Base-by-base conservation (phyloP, 2,888 invertebrate species). In the Agriopis marginaria region DNA sequence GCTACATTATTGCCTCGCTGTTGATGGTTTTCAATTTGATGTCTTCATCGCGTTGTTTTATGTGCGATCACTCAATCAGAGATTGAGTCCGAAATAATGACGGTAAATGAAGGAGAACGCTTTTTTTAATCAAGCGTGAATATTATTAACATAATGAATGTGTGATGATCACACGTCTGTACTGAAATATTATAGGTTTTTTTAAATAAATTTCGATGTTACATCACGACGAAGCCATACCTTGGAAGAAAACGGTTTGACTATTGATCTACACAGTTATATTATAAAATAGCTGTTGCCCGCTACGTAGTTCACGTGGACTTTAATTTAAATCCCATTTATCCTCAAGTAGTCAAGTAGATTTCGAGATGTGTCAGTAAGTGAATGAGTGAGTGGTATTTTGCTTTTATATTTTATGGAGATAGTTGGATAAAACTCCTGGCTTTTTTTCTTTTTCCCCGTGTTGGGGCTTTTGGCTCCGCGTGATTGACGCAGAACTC, bases 11-110 rank as follows among this genome's bases (percentile, higher is more conserved):
- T 86, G 86, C 80, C 66, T 77, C 81, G 86, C 85, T 82, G 86
- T 79, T 87, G 90, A 88, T 91, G 89, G 86, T 92, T 92, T 92
- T 92, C 91, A 92, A 92, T 93, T 92, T 90, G 90, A 90, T 89
- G 88, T 91, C 86, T 92, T 88, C 88, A 90, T 89, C 84, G 74
- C 76, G 80, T 79, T 80, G 80, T 80, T 82, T 79, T 79, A 78
- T 79, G 65, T 79, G 63, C 70, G 79, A 79, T 82, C 77, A 73
- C 69, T 83, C 82, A 82, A 82, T 83, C 84, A 81, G 74, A 69
- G 79, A 63, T 44, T 51, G 59, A 44, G 53, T 50, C 32, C 54
- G 53, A 64, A 82, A 82, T 80, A 79, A 80, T 76, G 71, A 65
- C 58, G 72, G 71, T 74, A 67, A 75, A 70, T 73, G 74, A 74